These are phyloP conservation scores for Ryuthela nishihirai DNA, from an alignment of 2,888 invertebrate genomes.

Conservation along the genomic window DNA sequence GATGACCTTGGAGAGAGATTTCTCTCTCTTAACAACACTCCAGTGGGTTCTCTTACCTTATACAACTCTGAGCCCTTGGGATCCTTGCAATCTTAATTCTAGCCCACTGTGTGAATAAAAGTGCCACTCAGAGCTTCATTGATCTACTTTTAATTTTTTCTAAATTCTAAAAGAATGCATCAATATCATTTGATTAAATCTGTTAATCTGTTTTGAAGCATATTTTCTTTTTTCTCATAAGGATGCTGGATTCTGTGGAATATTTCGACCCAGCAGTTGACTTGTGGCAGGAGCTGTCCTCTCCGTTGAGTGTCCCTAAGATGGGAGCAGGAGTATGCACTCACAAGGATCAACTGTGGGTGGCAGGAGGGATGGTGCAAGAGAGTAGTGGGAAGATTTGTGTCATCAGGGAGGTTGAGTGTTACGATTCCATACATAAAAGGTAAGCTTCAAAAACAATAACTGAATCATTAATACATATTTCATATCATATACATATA, in stretches of 20 bases:
- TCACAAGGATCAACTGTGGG: slow-evolving; percentile 66
- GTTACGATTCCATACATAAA: slow-evolving; percentile 15
- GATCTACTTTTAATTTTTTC: too few relatives aligned
- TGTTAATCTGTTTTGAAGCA: background rate
- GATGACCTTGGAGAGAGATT: too few relatives aligned
- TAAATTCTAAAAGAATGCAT: too few relatives aligned
- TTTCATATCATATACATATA: too few relatives aligned
- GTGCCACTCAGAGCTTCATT: too few relatives aligned
- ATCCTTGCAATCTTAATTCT: too few relatives aligned
- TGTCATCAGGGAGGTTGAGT: slow-evolving; percentile 8
- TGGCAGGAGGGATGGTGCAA: slow-evolving; percentile 65
- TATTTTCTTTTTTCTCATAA: slow-evolving; percentile 44
- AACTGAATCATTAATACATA: too few relatives aligned
- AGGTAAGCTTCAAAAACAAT: slow-evolving; percentile 4
- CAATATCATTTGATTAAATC: slow-evolving; percentile 7
- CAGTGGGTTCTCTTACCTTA: too few relatives aligned
- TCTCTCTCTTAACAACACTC: too few relatives aligned
- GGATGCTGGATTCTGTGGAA: slow-evolving; percentile 62
- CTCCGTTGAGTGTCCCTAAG: slow-evolving; percentile 59
- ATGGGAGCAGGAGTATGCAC: slow-evolving; percentile 62
- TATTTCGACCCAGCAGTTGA: slow-evolving; percentile 59
- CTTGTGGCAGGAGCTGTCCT: slow-evolving; percentile 58
- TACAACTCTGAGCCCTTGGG: too few relatives aligned
- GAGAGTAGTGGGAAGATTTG: slow-evolving; percentile 52
- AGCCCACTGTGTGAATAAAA: too few relatives aligned